Conservation (phyloP, 2,113 vertebrate genomes). For the Ceyx margarethae region DNA sequence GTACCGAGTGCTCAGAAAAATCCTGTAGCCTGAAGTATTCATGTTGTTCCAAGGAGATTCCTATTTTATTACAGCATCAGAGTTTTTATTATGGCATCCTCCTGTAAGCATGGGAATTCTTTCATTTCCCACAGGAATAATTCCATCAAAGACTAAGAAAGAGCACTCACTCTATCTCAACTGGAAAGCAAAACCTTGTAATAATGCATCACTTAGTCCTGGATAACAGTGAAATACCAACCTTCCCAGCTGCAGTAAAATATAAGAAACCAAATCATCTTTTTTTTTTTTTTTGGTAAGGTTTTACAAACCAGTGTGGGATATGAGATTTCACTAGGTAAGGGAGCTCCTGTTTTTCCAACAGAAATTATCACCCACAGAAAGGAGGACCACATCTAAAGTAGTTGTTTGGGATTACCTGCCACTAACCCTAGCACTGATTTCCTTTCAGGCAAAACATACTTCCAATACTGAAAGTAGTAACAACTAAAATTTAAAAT, state of each 20-base stretch:
- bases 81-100: neutral
- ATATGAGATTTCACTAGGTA: neutral
- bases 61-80: neutral
- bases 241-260: neutral
- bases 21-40: neutral
- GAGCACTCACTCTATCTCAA: neutral
- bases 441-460: neutral
- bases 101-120: neutral
- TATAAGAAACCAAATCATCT: neutral
- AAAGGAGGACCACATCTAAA: neutral
- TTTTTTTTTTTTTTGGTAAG: neutral
- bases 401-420: neutral
- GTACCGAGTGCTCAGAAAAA: neutral
- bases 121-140: neutral
- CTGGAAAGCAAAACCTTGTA: neutral
- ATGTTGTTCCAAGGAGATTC: fast-evolving
- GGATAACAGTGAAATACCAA: neutral
- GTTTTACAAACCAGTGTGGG: neutral
- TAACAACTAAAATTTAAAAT: neutral
- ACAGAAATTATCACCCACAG: neutral
- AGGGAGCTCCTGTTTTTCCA: neutral
- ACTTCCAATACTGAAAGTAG: neutral
- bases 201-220: neutral
- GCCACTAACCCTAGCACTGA: neutral
- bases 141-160: neutral